Evolutionary conservation across 2,888 invertebrate species (phyloP), one percentile per base, ranked within the genome.

Genomic region (Neocrepidodera transversa): DNA sequence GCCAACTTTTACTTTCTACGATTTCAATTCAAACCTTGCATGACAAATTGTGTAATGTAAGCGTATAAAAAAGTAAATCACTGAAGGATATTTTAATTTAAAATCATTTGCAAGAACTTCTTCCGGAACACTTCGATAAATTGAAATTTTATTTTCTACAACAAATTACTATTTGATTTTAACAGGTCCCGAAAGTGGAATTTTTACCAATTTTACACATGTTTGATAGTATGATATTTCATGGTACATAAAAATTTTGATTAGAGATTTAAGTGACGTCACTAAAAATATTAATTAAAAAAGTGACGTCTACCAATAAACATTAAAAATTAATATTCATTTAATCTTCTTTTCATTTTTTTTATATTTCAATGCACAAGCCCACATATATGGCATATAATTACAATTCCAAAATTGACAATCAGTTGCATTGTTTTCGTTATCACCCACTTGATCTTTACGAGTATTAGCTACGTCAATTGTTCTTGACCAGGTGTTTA

Each of bases 331-430:
- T n/a, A n/a, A n/a, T n/a, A n/a, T n/a, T n/a, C n/a, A n/a, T n/a
- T n/a, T n/a, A n/a, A n/a, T n/a, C n/a, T n/a, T n/a, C n/a, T n/a
- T n/a, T n/a, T n/a, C n/a, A n/a, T n/a, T n/a, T n/a, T n/a, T n/a
- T n/a, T n/a, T n/a, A n/a, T n/a, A n/a, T n/a, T n/a, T n/a, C n/a
- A n/a, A n/a, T n/a, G n/a, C n/a, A 58, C 30, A 43, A 50, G 48
- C 58, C 62, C 58, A 62, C 58, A 62, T 62, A 62, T 62, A 47
- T 8, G 51, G 48, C 45, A 40, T 42, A 58, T 55, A 62, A 62
- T 62, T 62, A 62, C 28, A 47, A 16, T 58, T 48, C 48, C 51
- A 14, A 55, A 54, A 62, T 38, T 42, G 55, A 58, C 55, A 55
- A 56, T 43, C 36, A 35, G 49, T 60, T 58, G 54, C 60, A 54